A percentile compares a stretch with the other conserved stretches of the same genome.
phyloP scores from a whole-genome alignment of 2,797 vertebrate species.

The Poeciliopsis turneri region DNA sequence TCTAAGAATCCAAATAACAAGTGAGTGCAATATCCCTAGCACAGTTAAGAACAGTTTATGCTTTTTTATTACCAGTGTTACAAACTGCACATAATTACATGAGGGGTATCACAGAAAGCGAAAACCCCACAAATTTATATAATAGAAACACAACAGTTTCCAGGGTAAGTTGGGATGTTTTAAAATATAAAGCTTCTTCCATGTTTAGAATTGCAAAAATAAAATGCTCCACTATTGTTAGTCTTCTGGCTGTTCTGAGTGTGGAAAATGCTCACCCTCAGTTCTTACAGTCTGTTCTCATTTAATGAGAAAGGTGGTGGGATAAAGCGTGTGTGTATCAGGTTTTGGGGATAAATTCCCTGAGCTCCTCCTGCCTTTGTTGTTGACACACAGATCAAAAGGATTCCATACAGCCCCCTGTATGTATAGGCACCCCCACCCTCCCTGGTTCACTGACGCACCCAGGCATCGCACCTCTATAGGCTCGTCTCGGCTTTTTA shows the following conservation, averaged over 20 bases:
- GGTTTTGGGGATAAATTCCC: constrained; percentile 25
- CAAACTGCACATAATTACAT: neutral
- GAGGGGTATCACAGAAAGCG: neutral
- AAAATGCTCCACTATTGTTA: neutral
- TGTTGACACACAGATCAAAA: constrained; percentile 66
- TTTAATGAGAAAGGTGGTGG: neutral
- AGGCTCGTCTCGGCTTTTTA: constrained; percentile 67
- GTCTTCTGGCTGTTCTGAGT: neutral
- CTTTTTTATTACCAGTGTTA: neutral
- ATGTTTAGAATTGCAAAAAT: neutral
- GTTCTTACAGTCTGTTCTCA: neutral
- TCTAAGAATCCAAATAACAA: neutral
- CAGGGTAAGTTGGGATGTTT: neutral
- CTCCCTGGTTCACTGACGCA: constrained; percentile 23
- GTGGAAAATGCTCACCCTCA: neutral
- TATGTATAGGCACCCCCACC: constrained; percentile 49
- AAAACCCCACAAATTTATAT: neutral
- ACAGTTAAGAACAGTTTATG: neutral
- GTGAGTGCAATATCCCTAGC: neutral
- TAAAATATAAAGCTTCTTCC: neutral
- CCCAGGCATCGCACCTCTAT: constrained; percentile 49
- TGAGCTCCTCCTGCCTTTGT: constrained; percentile 48
- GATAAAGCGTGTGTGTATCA: constrained; percentile 11
- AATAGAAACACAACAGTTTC: neutral
- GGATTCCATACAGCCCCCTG: constrained; percentile 38